These are phyloP conservation scores for Sebastes melanostomus DNA, from an alignment of 2,797 vertebrate species.

Conservation along the genomic window DNA sequence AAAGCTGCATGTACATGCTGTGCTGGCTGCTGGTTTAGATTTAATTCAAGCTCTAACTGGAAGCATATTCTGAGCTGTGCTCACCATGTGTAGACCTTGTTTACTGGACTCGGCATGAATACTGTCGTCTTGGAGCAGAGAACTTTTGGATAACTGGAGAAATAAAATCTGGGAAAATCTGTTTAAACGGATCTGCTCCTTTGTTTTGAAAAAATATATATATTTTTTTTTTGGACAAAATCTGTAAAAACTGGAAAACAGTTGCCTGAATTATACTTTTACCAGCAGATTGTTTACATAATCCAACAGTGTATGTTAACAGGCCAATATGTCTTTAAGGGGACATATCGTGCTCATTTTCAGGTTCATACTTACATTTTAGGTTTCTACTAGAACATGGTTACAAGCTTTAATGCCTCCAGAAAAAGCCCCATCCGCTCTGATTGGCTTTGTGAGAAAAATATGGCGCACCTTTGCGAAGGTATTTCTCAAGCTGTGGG, in stretches of 20 bases:
- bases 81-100: conserved; percentile 21
- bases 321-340: background rate
- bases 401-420: too few relatives aligned
- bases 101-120: conserved; percentile 28
- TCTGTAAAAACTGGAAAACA: background rate
- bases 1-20: conserved; percentile 40
- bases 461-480: too few relatives aligned
- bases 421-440: too few relatives aligned
- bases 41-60: conserved; percentile 29
- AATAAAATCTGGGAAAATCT: conserved; percentile 15
- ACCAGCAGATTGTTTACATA: conserved; percentile 9
- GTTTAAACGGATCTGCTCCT: background rate
- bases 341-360: too few relatives aligned
- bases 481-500: too few relatives aligned
- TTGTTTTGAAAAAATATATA: background rate
- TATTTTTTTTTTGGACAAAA: background rate
- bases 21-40: conserved; percentile 32
- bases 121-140: conserved; percentile 14
- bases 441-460: too few relatives aligned
- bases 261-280: background rate
- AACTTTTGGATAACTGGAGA: conserved; percentile 23
- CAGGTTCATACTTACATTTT: too few relatives aligned
- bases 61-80: conserved; percentile 19
- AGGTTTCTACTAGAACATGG: too few relatives aligned
- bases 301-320: background rate